Evolutionary conservation across 2,888 invertebrate genomes (phyloP).

Genomic region (Pandemis corylana): DNA sequence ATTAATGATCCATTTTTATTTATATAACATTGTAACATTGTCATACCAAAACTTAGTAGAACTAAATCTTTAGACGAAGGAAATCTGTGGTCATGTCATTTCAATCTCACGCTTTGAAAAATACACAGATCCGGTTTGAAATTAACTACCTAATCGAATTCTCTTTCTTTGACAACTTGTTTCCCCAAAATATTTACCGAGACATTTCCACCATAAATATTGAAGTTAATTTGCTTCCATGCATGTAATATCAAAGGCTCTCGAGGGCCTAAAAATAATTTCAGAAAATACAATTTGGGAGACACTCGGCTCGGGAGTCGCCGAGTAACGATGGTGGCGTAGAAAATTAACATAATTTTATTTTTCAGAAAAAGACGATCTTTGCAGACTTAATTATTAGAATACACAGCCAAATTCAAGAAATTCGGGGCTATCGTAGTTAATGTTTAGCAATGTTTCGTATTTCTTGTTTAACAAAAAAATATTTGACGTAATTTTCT

Average conservation of each 20-base stretch:
- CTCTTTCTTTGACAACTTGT: background rate
- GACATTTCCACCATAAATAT: slow-evolving; percentile 10
- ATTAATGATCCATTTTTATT: no score
- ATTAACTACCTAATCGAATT: background rate
- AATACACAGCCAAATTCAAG: slow-evolving; percentile 22
- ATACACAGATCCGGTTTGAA: no score
- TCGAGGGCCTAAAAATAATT: slow-evolving; percentile 27
- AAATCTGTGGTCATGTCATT: no score
- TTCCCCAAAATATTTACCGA: background rate
- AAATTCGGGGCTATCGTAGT: background rate
- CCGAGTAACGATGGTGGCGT: slow-evolving; percentile 8
- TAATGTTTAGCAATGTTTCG: background rate
- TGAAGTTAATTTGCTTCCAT: slow-evolving; percentile 15
- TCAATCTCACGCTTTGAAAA: no score
- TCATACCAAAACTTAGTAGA: no score
- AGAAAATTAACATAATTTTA: slow-evolving; percentile 38
- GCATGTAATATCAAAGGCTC: slow-evolving; percentile 24
- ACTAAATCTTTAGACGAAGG: no score
- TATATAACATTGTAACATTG: no score
- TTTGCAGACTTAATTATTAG: slow-evolving; percentile 25
- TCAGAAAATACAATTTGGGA: slow-evolving; percentile 30
- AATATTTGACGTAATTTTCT: no score
- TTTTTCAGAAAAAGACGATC: slow-evolving; percentile 41
- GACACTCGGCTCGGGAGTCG: slow-evolving; percentile 12
- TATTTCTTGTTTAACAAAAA: no score